phyloP scores from a whole-genome alignment of 2,113 vertebrate genomes.

The Pseudorectes ferrugineus region DNA sequence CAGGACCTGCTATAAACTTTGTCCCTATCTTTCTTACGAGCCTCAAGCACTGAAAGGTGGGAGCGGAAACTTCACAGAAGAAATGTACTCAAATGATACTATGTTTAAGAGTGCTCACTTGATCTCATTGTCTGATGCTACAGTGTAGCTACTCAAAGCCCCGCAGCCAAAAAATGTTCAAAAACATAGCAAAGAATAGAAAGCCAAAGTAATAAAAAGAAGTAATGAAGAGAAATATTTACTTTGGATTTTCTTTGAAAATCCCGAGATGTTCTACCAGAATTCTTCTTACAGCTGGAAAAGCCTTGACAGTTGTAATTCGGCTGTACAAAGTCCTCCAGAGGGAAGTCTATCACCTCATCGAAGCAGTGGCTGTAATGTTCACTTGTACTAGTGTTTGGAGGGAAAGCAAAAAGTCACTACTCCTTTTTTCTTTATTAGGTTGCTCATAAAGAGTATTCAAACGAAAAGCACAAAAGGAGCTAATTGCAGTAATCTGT shows the following conservation, averaged over 20 bases:
- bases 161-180: background rate
- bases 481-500: background rate
- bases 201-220: background rate
- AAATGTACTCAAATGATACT: background rate
- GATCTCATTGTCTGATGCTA: fast-evolving
- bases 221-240: constrained; percentile 11
- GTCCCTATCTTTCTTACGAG: background rate
- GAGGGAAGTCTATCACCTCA: constrained; percentile 48
- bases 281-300: constrained; percentile 17
- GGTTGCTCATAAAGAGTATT: background rate
- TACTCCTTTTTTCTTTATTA: background rate
- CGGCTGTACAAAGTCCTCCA: constrained; percentile 65
- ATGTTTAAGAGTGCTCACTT: fast-evolving
- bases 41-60: fast-evolving
- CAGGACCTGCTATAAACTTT: background rate
- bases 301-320: constrained; percentile 21
- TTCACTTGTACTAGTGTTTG: constrained; percentile 42
- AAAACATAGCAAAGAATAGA: background rate
- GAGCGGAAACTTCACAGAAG: background rate
- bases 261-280: constrained; percentile 19
- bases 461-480: background rate
- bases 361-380: background rate
- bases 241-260: constrained; percentile 63
- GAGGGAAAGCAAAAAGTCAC: background rate
- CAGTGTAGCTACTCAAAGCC: background rate